These are phyloP conservation scores for Labia minor DNA, from an alignment of 2,888 invertebrate genomes.

Conservation along the genomic window DNA sequence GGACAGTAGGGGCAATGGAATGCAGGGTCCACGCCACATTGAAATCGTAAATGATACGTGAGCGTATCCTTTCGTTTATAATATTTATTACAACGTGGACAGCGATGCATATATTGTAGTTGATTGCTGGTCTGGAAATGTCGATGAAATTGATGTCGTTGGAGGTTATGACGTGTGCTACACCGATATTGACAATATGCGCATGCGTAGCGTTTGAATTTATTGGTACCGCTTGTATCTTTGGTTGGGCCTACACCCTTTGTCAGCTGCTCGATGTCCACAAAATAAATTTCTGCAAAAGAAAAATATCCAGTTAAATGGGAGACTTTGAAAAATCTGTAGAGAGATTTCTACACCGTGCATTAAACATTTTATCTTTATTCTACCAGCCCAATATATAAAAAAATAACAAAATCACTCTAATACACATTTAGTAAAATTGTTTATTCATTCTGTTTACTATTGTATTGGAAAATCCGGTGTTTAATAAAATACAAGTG, in stretches of 20 bases:
- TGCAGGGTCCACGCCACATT: background rate
- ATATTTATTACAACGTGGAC: background rate
- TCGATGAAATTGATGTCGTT: background rate
- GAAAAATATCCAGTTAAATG: background rate
- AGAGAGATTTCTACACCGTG: constrained; percentile 1
- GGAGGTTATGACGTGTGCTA: background rate
- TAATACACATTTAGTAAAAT: background rate
- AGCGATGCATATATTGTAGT: background rate
- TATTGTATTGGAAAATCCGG: too few species aligned
- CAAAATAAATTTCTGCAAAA: background rate
- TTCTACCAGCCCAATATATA: too few species aligned
- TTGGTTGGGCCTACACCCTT: background rate
- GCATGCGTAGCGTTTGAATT: background rate
- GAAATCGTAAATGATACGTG: background rate
- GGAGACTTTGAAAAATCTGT: too few species aligned
- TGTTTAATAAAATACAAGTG: too few species aligned
- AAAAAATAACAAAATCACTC: background rate
- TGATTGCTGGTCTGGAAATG: background rate
- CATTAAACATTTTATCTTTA: background rate
- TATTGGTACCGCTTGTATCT: background rate
- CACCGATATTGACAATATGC: background rate
- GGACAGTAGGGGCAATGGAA: background rate
- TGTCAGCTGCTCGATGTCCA: background rate
- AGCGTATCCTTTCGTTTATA: constrained; percentile 2
- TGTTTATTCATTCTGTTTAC: too few species aligned